These are phyloP conservation scores for Ramphastos sulfuratus DNA, from an alignment of 2,113 vertebrate species.

Conservation along the genomic window DNA sequence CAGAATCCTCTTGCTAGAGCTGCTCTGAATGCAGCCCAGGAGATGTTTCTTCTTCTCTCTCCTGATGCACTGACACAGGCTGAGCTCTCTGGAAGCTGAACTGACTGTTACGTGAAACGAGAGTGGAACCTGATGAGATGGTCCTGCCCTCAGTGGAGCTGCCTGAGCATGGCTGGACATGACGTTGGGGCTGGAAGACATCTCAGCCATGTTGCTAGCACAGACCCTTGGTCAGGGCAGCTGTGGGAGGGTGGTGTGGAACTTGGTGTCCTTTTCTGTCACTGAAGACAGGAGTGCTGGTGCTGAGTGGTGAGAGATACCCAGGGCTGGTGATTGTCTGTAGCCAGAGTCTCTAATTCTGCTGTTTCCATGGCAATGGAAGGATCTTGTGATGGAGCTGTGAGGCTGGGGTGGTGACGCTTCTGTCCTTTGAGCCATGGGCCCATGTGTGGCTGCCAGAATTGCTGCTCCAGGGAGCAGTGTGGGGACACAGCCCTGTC, in stretches of 20 bases:
- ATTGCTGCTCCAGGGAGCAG: background rate
- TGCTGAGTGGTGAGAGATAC: background rate
- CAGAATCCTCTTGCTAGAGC: background rate
- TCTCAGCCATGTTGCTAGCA: background rate
- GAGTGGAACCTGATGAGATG: accelerated
- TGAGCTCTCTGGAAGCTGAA: background rate
- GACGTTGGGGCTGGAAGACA: background rate
- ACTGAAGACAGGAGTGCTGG: accelerated
- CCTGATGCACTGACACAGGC: too few relatives aligned
- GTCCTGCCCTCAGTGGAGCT: background rate
- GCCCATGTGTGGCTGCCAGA: background rate
- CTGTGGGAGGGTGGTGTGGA: background rate
- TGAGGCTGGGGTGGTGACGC: background rate
- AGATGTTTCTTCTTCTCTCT: background rate
- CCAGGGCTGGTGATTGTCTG: background rate
- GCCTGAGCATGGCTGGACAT: accelerated
- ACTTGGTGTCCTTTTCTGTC: accelerated
- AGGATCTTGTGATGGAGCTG: slow-evolving; percentile 24
- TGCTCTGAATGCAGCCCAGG: background rate
- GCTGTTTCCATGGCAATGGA: slow-evolving; percentile 62
- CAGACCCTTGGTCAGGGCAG: too few relatives aligned
- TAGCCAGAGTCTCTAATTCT: slow-evolving; percentile 42
- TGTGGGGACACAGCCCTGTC: background rate
- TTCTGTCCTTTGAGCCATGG: background rate
- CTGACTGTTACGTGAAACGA: background rate